Base-by-base conservation (phyloP, 1,140 invertebrate species). In the Arion vulgaris region DNA sequence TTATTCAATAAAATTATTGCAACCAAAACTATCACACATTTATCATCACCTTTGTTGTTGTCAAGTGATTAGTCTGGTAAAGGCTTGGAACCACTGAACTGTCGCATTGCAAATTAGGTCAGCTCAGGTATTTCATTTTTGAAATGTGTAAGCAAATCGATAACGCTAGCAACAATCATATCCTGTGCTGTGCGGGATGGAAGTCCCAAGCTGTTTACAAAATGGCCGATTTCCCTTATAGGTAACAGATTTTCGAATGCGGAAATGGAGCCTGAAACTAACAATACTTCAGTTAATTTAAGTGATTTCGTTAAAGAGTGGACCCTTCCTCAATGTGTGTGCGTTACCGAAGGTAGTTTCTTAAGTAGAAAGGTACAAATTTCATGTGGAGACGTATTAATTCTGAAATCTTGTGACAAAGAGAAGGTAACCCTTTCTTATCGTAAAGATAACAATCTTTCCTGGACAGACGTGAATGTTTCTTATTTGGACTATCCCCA, bases 361-460 rank as follows among this genome's bases (percentile, higher is more conserved):
- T 41, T 83, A 38, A 76, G 72, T 13, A 80, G 49, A 45, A 34
- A 49, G 34, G 81, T 80, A 5, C 73, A 72, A 39, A 77, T 86
- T 51, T 75, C 72, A 17, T 53, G 71, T 38, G 85, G 85, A 4
- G 85, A 86, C 39, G 82, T 86, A 34, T 32, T 86, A 36, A 19
- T 86, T n/a, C 45, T 86, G 9, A 75, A 79, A 38, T 76, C 73
- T 13, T 45, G 49, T 28, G 51, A 82, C 2, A 68, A 57, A 19
- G 15, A 39, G 15, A 38, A 39, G 28, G 53, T 84, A 28, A 83
- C 78, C 41, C 66, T 86, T 0, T 45, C 81, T 0, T 83, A 80
- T 36, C 32, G 62, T 23, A 49, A 78, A 26, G 34, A 45, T 2
- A 68, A 66, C 38, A 72, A 34, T 0, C 32, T 36, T 34, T 49